phyloP scores from a whole-genome alignment of 2,797 vertebrate species.

The Hippopotamyrus pictus region DNA sequence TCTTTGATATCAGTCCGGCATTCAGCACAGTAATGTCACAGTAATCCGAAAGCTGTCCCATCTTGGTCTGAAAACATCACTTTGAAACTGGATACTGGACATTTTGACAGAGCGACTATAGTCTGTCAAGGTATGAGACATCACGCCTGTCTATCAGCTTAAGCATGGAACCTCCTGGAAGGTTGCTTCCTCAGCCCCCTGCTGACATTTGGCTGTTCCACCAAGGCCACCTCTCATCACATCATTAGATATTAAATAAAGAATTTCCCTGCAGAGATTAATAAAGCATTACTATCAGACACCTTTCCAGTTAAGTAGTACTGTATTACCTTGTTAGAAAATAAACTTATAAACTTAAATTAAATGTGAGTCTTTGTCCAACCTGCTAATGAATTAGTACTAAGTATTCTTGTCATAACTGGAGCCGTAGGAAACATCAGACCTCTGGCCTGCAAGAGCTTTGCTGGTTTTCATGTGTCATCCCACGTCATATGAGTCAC shows the following conservation, averaged over 20 bases:
- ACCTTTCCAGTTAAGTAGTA: neutral
- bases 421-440: neutral
- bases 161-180: neutral
- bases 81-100: neutral
- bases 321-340: neutral
- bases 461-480: neutral
- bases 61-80: neutral
- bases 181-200: neutral
- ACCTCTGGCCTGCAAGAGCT: neutral
- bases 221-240: neutral
- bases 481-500: neutral
- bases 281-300: neutral
- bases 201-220: neutral
- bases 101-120: neutral
- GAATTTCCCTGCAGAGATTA: neutral
- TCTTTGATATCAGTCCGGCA: neutral
- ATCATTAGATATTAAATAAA: neutral
- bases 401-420: neutral
- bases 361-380: neutral
- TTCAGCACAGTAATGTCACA: neutral
- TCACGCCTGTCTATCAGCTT: neutral
- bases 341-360: neutral
- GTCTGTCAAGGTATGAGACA: neutral
- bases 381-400: neutral
- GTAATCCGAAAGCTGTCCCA: neutral